These are phyloP conservation scores for Paramuricea clavata DNA, from an alignment of 92 coral and sea anemone species.

Conservation along the genomic window DNA sequence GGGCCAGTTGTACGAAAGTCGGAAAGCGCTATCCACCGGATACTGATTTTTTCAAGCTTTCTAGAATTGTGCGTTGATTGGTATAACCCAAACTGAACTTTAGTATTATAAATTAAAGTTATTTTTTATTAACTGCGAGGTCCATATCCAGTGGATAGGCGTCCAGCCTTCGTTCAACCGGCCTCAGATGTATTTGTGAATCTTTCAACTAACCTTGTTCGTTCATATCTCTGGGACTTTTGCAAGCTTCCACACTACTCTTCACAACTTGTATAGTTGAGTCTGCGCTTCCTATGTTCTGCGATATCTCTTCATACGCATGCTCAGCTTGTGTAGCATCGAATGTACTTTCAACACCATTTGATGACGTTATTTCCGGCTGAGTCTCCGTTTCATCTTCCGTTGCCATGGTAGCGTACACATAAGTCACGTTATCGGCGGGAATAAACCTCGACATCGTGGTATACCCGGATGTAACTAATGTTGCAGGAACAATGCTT, in stretches of 20 bases:
- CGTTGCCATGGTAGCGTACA: constrained; percentile 44
- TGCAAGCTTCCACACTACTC: constrained; percentile 31
- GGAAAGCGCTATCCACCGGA: too few species aligned
- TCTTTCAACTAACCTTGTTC: constrained; percentile 29
- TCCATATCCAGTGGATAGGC: not conserved
- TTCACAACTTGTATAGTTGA: constrained; percentile 36
- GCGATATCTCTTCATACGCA: constrained; percentile 45
- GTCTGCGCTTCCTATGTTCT: constrained; percentile 25
- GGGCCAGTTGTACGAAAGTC: too few species aligned
- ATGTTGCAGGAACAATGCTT: constrained; percentile 37
- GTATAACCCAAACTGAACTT: too few species aligned
- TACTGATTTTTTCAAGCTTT: too few species aligned
- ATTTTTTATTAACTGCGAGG: not conserved
- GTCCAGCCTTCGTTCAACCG: not conserved
- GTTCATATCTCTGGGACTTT: constrained; percentile 15
- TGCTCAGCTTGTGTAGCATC: constrained; percentile 43
- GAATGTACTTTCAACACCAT: constrained; percentile 16
- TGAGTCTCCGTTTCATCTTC: constrained; percentile 36
- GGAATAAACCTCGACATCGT: constrained; percentile 52
- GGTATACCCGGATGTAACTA: constrained; percentile 36
- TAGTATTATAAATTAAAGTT: too few species aligned
- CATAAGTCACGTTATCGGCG: constrained; percentile 65
- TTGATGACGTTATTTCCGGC: constrained; percentile 37
- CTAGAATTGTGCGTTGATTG: too few species aligned
- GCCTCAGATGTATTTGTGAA: too few species aligned